Evolutionary conservation across 2,113 vertebrate genomes (phyloP).

Genomic region (Toxostoma redivivum): DNA sequence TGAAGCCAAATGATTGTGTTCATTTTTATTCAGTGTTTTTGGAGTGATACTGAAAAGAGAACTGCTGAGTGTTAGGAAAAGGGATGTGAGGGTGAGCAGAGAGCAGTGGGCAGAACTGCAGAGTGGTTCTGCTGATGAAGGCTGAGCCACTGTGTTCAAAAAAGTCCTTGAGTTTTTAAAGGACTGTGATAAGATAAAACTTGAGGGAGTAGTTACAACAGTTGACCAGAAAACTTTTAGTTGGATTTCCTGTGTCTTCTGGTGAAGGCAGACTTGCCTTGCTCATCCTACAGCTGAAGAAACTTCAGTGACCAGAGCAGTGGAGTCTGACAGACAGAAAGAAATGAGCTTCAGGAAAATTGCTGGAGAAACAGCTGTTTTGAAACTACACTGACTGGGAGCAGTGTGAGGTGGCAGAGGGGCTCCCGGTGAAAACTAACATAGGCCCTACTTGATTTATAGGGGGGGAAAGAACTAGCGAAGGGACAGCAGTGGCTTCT

Average conservation of each 20-base stretch:
- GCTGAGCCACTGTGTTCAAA: not conserved
- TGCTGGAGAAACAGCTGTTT: not conserved
- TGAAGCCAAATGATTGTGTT: not conserved
- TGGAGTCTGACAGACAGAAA: not conserved
- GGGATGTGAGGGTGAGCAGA: not conserved
- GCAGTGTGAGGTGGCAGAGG: not conserved
- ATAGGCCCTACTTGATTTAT: not conserved
- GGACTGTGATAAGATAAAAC: not conserved
- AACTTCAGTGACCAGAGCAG: not conserved
- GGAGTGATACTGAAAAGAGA: not conserved
- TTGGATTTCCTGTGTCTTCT: not conserved
- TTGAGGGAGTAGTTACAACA: not conserved
- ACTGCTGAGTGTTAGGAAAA: not conserved
- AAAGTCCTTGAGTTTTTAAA: not conserved
- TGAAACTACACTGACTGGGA: not conserved
- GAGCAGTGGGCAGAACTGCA: not conserved
- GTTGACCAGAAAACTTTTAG: not conserved
- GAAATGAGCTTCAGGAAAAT: not conserved
- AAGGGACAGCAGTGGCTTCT: not conserved
- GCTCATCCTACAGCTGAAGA: not conserved
- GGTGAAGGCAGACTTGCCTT: not conserved
- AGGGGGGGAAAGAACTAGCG: accelerated
- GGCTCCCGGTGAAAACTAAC: not conserved
- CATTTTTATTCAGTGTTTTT: not conserved
- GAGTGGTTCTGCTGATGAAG: not conserved